Percentiles rank a stretch among this genome's conserved stretches.
Evolutionary conservation across 2,113 vertebrate genomes (phyloP).

Genomic region (Rattus rattus): DNA sequence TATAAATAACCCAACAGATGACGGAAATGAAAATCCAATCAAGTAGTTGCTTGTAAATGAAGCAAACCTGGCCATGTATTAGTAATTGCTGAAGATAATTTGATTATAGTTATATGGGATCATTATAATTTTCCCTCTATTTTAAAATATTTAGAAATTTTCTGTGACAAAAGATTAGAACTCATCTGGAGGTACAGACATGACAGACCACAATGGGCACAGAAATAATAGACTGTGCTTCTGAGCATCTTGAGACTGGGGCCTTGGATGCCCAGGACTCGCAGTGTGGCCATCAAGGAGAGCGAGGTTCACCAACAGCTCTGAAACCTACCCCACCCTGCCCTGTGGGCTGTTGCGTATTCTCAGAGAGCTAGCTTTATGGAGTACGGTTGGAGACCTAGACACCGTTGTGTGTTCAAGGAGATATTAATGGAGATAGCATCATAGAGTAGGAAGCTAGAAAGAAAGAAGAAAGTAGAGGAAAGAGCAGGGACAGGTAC

Average conservation of each 20-base stretch:
- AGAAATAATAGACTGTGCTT: neutral
- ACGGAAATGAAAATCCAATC: constrained; percentile 12
- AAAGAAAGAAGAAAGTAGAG: neutral
- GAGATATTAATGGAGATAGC: neutral
- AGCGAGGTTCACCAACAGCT: neutral
- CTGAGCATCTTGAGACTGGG: neutral
- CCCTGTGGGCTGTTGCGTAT: neutral
- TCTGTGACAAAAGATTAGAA: constrained; percentile 3
- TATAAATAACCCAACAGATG: constrained; percentile 19
- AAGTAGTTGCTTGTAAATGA: neutral
- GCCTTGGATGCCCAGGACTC: fast-evolving
- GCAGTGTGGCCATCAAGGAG: neutral
- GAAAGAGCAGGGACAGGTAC: neutral
- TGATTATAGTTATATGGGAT: neutral
- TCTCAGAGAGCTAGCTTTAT: neutral
- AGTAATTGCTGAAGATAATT: constrained; percentile 18
- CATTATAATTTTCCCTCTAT: neutral
- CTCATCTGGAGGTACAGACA: neutral
- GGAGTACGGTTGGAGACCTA: neutral
- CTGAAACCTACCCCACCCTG: no score
- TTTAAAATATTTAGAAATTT: constrained; percentile 17
- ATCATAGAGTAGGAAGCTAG: neutral
- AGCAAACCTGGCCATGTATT: neutral
- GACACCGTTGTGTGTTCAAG: neutral
- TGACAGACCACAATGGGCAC: neutral